Base-by-base conservation (phyloP, 2,888 invertebrate species). In the Entomobrya multifasciata region DNA sequence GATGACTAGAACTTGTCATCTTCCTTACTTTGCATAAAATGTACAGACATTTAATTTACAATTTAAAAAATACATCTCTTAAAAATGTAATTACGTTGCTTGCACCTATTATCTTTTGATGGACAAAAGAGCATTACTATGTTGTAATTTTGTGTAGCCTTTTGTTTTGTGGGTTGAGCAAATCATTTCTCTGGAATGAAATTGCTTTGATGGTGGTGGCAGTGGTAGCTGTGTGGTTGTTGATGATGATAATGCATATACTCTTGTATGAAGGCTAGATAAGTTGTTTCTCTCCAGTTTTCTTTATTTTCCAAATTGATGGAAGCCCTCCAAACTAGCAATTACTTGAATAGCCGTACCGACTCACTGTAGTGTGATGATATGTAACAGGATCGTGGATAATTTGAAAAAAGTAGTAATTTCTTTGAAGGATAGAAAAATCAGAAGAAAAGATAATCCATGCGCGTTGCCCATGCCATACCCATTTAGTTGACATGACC, bases 401-500 rank as follows among this genome's bases (percentile, higher is more conserved):
- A 83, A 70, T 70, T 62, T 81, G 86, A 86, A 78, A n/a, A 78
- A 84, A 77, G 77, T 84, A 55, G 62, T 83, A 74, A 83, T 83
- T 83, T 82, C 72, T 82, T 74, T 83, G 60, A 70, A 78, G 57
- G 67, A 70, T 55, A 85, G 47, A 85, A 85, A n/a, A 72, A 85
- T 65, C 36, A 41, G 36, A 62, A 62, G 30, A 74, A 20, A 49
- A 86, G 76, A 74, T 79, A 86, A 74, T 27, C 74, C 44, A 60
- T 77, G 85, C 72, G 79, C 79, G 65, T 60, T 83, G 87, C 83
- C 83, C 82, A 82, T 87, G 79, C 83, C 87, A 79, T 83, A 84
- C 87, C 87, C 72, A 87, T 87, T 87, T 84, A 87, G 47, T 79
- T 83, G 87, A 87, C 82, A 83, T 80, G 87, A 87, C 82, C 78